Conservation (phyloP, 2,888 invertebrate species). For the Andrena trimmerana region DNA sequence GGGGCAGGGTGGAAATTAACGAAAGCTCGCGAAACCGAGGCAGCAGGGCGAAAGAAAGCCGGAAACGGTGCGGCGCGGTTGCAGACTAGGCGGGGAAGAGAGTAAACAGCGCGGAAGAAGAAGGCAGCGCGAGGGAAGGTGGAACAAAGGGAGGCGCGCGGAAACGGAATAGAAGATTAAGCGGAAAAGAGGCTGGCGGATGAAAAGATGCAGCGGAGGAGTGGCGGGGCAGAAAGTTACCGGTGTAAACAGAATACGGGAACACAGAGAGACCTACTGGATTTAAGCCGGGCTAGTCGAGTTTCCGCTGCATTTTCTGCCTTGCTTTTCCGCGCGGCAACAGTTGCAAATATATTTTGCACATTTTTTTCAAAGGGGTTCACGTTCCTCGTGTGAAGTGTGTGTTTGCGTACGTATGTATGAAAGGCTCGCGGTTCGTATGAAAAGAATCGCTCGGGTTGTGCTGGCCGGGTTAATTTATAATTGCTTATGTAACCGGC, state of each 20-base stretch:
- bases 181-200: slow-evolving; percentile 19
- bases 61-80: neutral
- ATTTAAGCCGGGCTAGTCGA: neutral
- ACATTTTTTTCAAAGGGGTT: neutral
- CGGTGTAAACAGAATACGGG: slow-evolving; percentile 19
- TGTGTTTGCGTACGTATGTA: no score
- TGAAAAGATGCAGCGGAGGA: slow-evolving; percentile 28
- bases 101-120: neutral
- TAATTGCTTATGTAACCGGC: no score
- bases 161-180: slow-evolving; percentile 28
- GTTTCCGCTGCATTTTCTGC: neutral
- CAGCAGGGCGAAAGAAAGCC: neutral
- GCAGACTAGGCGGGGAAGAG: neutral
- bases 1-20: slow-evolving; percentile 39
- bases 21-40: slow-evolving; percentile 36
- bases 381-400: no score
- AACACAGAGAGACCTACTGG: neutral
- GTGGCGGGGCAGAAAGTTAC: neutral
- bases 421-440: neutral
- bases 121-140: slow-evolving; percentile 8
- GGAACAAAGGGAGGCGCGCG: slow-evolving; percentile 32
- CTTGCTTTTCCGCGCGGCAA: no score
- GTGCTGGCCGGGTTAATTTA: no score
- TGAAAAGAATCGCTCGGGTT: neutral
- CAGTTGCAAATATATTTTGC: neutral